These are phyloP conservation scores for Sebastes steindachneri DNA, from an alignment of 2,797 vertebrate genomes.

Conservation along the genomic window DNA sequence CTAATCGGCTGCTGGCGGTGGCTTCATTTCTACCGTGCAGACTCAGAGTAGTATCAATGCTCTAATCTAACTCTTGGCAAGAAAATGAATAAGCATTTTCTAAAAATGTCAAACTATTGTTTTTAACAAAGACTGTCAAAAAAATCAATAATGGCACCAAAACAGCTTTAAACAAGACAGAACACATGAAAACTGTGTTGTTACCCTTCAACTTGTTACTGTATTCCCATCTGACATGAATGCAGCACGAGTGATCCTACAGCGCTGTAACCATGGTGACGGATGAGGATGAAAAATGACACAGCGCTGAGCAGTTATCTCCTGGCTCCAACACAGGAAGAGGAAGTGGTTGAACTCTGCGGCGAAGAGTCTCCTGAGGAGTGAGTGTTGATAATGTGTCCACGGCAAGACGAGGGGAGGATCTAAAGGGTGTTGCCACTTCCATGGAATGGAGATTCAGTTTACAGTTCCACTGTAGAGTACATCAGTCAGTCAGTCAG, in stretches of 20 bases:
- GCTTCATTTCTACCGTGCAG: neutral
- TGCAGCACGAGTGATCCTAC: slow-evolving; percentile 47
- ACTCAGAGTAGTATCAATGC: neutral
- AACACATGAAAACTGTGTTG: neutral
- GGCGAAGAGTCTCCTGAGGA: slow-evolving; percentile 44
- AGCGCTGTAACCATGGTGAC: slow-evolving; percentile 23
- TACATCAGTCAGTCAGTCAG: slow-evolving; percentile 8
- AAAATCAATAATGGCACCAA: neutral
- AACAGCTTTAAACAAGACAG: neutral
- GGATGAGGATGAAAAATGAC: slow-evolving; percentile 42
- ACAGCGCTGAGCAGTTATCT: slow-evolving; percentile 47
- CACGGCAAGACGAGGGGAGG: neutral
- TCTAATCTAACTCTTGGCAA: neutral
- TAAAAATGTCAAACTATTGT: neutral
- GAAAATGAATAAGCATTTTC: neutral
- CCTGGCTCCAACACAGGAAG: slow-evolving; percentile 57
- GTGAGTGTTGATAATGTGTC: slow-evolving; percentile 38
- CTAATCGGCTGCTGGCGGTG: neutral
- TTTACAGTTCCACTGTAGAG: slow-evolving; percentile 19
- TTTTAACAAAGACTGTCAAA: neutral
- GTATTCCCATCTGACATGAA: slow-evolving; percentile 50
- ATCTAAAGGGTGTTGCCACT: slow-evolving; percentile 10
- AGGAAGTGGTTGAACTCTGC: slow-evolving; percentile 58
- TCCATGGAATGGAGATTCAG: slow-evolving; percentile 15
- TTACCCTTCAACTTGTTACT: neutral